Evolutionary conservation across 2,113 vertebrate species (phyloP).

Genomic region (Hassar affinis): DNA sequence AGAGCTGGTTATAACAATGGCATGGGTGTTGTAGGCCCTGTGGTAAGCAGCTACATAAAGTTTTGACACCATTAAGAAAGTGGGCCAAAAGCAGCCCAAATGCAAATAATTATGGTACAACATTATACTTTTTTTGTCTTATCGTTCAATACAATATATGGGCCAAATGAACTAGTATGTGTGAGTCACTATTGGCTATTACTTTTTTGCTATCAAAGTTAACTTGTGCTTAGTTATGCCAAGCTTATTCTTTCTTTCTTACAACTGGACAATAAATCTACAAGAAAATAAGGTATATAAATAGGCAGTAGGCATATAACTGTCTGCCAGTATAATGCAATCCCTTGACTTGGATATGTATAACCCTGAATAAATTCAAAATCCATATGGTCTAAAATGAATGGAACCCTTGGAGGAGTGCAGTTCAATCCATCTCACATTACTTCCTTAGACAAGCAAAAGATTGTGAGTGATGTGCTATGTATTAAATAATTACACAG

Average conservation of each 20-base stretch:
- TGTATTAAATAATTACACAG: slow-evolving; percentile 59
- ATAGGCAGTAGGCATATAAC: not conserved
- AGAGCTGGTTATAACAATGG: not conserved
- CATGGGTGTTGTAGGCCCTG: not conserved
- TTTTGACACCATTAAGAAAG: not conserved
- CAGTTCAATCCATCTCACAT: slow-evolving; percentile 8
- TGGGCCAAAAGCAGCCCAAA: not conserved
- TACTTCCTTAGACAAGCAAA: slow-evolving; percentile 26
- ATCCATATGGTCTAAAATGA: slow-evolving; percentile 7
- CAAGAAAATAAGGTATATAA: slow-evolving; percentile 1
- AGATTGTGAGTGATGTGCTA: slow-evolving; percentile 33
- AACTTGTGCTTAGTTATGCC: slow-evolving; percentile 26
- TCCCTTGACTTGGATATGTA: not conserved
- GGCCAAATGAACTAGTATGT: not conserved
- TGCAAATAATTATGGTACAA: not conserved
- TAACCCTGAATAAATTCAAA: slow-evolving; percentile 10
- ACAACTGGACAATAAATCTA: slow-evolving; percentile 3
- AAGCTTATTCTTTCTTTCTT: slow-evolving; percentile 33
- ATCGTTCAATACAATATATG: not conserved
- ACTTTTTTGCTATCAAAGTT: not conserved
- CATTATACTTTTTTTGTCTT: not conserved
- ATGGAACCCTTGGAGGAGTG: not conserved
- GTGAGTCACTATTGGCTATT: not conserved
- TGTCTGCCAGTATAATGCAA: not conserved
- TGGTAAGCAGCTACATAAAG: slow-evolving; percentile 26